These are phyloP conservation scores for Darevskia nairensis DNA, from an alignment of 2,797 vertebrate species.

Conservation along the genomic window DNA sequence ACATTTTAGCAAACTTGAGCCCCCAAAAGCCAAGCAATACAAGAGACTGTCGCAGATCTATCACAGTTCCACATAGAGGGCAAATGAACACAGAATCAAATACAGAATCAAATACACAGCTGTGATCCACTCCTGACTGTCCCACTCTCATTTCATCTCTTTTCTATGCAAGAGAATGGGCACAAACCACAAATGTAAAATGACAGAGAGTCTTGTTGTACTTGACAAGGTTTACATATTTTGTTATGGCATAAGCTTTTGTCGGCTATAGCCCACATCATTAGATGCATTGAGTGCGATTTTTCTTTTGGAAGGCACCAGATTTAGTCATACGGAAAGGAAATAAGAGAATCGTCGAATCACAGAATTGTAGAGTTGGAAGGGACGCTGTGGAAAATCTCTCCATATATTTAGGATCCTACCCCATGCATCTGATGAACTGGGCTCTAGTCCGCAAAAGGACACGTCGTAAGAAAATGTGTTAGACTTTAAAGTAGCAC, in stretches of 20 bases:
- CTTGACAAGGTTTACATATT: not conserved
- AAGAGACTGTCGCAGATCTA: not conserved
- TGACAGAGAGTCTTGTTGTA: not conserved
- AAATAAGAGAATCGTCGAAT: not conserved
- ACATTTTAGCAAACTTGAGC: not conserved
- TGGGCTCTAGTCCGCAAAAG: not conserved
- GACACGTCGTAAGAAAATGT: not conserved
- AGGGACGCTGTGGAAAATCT: not conserved
- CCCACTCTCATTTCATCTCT: not conserved
- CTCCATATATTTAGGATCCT: not conserved
- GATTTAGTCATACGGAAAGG: not conserved
- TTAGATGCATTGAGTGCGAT: not conserved
- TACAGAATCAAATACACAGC: not conserved
- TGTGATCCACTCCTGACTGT: not conserved
- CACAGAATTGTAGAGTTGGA: not conserved
- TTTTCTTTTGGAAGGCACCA: not conserved
- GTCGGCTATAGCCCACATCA: not conserved
- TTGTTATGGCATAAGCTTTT: not conserved
- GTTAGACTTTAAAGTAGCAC: not conserved
- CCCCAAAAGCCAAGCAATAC: not conserved
- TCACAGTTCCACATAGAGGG: not conserved
- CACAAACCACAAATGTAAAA: not conserved
- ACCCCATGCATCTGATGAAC: not conserved
- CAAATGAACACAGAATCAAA: not conserved
- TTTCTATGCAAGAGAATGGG: not conserved